Evolutionary conservation across 2,888 invertebrate species (phyloP).

Genomic region (Orthosia cruda): DNA sequence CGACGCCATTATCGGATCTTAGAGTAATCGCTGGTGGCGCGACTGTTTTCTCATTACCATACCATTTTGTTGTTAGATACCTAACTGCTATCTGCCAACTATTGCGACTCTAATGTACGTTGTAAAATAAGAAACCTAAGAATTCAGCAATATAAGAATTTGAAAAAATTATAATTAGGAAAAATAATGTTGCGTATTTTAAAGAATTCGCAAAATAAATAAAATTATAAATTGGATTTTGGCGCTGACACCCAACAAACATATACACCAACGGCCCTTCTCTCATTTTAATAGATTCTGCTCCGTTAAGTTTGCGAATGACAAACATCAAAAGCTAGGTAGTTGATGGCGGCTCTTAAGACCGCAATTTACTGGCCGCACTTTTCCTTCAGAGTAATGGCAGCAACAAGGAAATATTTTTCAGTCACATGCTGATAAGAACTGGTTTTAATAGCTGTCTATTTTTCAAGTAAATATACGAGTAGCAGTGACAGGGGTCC

Average conservation of each 20-base stretch:
- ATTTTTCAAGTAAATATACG: constrained; percentile 63
- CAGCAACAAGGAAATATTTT: constrained; percentile 62
- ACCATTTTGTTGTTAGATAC: constrained; percentile 75
- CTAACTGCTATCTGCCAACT: constrained; percentile 48
- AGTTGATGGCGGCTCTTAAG: constrained; percentile 51
- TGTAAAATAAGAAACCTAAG: too few relatives aligned
- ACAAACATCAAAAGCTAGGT: constrained; percentile 60
- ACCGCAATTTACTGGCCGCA: constrained; percentile 65
- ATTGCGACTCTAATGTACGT: constrained; percentile 39
- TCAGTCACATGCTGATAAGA: constrained; percentile 51
- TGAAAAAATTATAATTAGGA: too few relatives aligned
- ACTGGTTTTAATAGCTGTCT: constrained; percentile 66
- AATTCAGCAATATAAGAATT: too few relatives aligned
- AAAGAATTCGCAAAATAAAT: too few relatives aligned
- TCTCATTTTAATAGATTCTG: constrained; percentile 53
- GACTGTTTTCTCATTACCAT: constrained; percentile 87
- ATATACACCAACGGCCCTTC: constrained; percentile 13
- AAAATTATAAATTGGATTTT: too few relatives aligned
- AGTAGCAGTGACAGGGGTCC: constrained; percentile 57
- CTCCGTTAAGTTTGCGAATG: constrained; percentile 52
- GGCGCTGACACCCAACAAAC: too few relatives aligned
- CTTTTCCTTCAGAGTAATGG: constrained; percentile 58
- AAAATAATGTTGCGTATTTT: too few relatives aligned
- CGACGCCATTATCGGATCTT: constrained; percentile 89
- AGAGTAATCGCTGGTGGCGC: constrained; percentile 83